phyloP scores from a whole-genome alignment of 2,113 vertebrate genomes.

The Sapajus apella region DNA sequence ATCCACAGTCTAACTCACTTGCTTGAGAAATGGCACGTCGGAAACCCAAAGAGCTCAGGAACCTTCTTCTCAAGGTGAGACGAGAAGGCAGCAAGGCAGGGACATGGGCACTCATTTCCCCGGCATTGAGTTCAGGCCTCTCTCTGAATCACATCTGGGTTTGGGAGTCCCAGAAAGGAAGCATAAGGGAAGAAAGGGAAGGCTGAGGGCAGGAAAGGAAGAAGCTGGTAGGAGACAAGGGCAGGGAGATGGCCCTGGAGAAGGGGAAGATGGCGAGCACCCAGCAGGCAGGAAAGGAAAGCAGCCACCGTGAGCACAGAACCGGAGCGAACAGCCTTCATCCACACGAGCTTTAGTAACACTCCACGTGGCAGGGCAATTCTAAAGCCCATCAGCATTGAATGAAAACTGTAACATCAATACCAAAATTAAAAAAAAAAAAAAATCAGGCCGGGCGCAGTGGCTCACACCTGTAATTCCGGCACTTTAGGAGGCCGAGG shows the following conservation, averaged over 20 bases:
- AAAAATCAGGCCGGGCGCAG: no score
- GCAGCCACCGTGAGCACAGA: neutral
- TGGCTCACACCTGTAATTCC: no score
- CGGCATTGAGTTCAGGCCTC: fast-evolving
- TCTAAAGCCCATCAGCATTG: neutral
- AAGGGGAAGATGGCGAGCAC: fast-evolving
- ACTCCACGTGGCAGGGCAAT: fast-evolving
- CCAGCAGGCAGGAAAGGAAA: fast-evolving
- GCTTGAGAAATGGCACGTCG: fast-evolving
- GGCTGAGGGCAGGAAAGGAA: neutral
- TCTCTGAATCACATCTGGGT: fast-evolving
- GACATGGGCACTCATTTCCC: fast-evolving
- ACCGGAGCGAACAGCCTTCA: fast-evolving
- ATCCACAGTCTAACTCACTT: neutral
- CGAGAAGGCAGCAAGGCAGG: fast-evolving
- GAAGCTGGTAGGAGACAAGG: fast-evolving
- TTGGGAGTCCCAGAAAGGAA: neutral
- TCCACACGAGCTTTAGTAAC: fast-evolving
- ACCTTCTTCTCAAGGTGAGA: neutral
- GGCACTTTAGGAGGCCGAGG: no score
- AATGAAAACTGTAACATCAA: neutral
- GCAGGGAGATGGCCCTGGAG: neutral
- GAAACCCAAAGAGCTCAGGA: neutral
- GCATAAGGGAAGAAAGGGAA: neutral
- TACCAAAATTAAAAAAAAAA: neutral